Evolutionary conservation across 2,797 vertebrate species (phyloP).

Genomic region (Rousettus madagascariensis): DNA sequence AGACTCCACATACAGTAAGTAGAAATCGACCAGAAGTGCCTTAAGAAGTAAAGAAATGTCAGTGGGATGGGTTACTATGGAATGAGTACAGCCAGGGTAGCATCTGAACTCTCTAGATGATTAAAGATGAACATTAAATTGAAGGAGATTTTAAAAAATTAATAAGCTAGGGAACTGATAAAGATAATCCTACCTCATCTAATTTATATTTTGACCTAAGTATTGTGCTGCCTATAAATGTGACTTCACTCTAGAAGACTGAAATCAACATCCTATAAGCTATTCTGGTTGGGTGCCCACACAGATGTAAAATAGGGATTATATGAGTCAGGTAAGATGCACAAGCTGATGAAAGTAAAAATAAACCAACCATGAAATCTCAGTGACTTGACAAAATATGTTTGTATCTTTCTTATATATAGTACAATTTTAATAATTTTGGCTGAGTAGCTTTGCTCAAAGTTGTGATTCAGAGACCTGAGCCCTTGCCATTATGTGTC

Average conservation of each 20-base stretch:
- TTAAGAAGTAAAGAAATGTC: neutral
- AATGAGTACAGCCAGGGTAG: neutral
- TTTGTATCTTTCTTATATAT: neutral
- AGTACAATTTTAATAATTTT: neutral
- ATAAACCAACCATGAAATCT: neutral
- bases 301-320: neutral
- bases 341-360: neutral
- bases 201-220: neutral
- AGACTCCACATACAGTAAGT: neutral
- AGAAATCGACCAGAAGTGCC: neutral
- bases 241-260: neutral
- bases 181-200: neutral
- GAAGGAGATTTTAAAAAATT: neutral
- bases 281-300: neutral
- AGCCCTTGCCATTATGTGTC: neutral
- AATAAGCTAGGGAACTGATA: neutral
- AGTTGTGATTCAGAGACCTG: neutral
- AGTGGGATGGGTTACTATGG: neutral
- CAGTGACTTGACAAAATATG: neutral
- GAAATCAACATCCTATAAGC: neutral
- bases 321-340: neutral
- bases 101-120: neutral
- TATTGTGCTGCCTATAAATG: neutral
- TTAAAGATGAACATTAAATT: neutral
- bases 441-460: neutral